Percentiles rank a stretch among this genome's conserved stretches.
phyloP scores from a whole-genome alignment of 2,888 invertebrate genomes.

The Selenia dentaria region DNA sequence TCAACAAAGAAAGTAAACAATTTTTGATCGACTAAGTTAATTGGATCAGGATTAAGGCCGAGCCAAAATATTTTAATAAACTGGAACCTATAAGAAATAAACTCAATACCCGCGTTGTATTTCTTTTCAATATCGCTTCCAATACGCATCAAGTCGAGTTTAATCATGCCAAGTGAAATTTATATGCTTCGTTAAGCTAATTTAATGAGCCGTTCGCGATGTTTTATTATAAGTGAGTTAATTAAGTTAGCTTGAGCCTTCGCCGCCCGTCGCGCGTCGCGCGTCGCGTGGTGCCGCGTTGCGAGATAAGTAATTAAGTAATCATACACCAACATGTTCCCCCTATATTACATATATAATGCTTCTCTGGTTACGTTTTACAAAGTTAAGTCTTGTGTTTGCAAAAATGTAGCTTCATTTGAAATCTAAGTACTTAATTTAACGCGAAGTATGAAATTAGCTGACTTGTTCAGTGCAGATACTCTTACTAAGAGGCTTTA shows the following conservation, averaged over 20 bases:
- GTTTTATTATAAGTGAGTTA: constrained; percentile 60
- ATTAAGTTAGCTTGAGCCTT: constrained; percentile 51
- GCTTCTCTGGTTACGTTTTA: constrained; percentile 7
- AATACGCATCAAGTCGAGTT: constrained; percentile 12
- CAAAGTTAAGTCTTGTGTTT: constrained; percentile 5
- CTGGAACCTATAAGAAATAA: constrained; percentile 1
- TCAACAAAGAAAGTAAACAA: constrained; percentile 16
- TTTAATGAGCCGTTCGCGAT: constrained; percentile 51
- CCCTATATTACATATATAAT: constrained; percentile 26
- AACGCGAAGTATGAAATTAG: constrained; percentile 8
- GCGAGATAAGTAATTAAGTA: constrained; percentile 44
- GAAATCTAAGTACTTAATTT: no score
- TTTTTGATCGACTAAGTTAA: constrained; percentile 16
- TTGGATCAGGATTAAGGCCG: constrained; percentile 14
- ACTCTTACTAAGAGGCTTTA: constrained; percentile 25
- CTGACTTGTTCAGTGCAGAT: constrained; percentile 20
- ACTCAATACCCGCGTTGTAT: constrained; percentile 7
- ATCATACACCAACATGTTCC: constrained; percentile 31
- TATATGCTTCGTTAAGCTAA: constrained; percentile 44
- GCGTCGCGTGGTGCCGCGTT: constrained; percentile 15
- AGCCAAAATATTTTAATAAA: constrained; percentile 13
- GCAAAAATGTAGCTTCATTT: constrained; percentile 1
- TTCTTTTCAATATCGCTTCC: constrained; percentile 16
- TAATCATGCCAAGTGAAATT: constrained; percentile 19
- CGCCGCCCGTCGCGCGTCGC: constrained; percentile 32